Evolutionary conservation across 2,797 vertebrate genomes (phyloP).

Genomic region (Pipistrellus kuhlii): DNA sequence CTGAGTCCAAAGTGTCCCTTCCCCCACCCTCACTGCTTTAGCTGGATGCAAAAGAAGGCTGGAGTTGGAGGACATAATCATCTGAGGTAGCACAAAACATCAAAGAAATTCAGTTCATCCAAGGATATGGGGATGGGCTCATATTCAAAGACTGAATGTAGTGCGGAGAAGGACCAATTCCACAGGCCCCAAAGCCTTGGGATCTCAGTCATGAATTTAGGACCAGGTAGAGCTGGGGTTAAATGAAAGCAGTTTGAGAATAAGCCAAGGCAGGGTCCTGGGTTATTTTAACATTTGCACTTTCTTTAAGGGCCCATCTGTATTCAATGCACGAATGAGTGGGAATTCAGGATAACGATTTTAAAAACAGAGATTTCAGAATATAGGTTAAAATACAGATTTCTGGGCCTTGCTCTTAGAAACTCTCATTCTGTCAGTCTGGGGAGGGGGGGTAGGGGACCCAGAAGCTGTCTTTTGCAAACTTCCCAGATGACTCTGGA

Average conservation of each 20-base stretch:
- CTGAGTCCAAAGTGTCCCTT: not conserved
- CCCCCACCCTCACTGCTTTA: not conserved
- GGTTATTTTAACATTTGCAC: not conserved
- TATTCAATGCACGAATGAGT: not conserved
- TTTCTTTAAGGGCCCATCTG: not conserved
- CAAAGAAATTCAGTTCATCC: not conserved
- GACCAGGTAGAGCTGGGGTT: not conserved
- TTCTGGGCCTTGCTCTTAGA: constrained; percentile 13
- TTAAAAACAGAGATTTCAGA: not conserved
- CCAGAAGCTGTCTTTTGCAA: constrained; percentile 41
- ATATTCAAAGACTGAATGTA: not conserved
- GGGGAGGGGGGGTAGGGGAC: not conserved
- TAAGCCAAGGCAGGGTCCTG: not conserved
- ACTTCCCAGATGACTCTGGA: not conserved
- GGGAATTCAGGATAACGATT: not conserved
- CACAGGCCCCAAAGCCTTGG: not conserved
- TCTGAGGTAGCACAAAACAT: not conserved
- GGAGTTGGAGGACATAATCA: not conserved
- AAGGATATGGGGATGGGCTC: not conserved
- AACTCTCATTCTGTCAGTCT: not conserved
- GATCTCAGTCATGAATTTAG: not conserved
- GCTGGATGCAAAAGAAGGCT: not conserved
- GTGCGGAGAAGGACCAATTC: not conserved
- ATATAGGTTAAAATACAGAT: constrained; percentile 15
- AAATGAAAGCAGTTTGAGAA: not conserved